Conservation (phyloP, 2,797 vertebrate genomes). For the Sebastes reedi region DNA sequence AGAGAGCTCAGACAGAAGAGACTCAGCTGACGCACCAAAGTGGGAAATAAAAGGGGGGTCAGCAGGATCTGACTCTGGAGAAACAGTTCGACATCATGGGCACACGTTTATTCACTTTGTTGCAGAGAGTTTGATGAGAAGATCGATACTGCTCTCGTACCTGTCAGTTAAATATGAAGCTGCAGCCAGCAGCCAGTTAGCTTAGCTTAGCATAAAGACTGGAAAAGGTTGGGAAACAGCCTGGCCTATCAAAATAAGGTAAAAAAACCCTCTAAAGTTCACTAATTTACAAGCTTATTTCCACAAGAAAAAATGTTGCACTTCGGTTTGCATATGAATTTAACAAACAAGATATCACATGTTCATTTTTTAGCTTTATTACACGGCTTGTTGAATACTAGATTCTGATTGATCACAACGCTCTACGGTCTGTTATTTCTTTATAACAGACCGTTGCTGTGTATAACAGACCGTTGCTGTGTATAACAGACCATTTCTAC, state of each 20-base stretch:
- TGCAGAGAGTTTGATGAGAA: not conserved
- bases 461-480: no score
- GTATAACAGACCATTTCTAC: no score
- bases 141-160: not conserved
- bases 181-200: not conserved
- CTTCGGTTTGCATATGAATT: not conserved
- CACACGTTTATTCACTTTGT: not conserved
- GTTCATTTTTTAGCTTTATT: not conserved
- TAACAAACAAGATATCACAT: not conserved
- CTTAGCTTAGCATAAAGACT: not conserved
- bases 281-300: not conserved
- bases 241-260: not conserved
- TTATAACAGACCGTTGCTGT: no score
- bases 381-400: no score
- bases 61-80: not conserved
- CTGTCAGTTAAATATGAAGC: not conserved
- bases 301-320: not conserved
- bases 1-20: conserved; percentile 39
- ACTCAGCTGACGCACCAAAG: conserved; percentile 21
- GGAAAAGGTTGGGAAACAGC: not conserved
- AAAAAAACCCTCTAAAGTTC: not conserved
- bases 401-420: no score
- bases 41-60: not conserved
- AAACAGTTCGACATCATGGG: not conserved
- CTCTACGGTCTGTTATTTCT: no score